Evolutionary conservation across 2,797 vertebrate species (phyloP).

Genomic region (Acropternis orthonyx): DNA sequence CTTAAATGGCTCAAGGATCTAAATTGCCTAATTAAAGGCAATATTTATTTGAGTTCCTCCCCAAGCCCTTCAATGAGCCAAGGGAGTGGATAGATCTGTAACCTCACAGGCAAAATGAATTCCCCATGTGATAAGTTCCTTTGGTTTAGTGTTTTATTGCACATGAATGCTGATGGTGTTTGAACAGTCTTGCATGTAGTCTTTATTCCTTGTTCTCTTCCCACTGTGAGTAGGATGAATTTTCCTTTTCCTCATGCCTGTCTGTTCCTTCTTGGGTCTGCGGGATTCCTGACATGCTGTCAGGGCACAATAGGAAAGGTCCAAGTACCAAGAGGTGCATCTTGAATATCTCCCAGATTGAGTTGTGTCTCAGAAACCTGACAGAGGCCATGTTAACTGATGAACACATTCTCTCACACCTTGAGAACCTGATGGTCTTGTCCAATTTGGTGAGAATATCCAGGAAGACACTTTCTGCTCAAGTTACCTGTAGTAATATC

Average conservation of each 20-base stretch:
- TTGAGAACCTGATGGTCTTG: background rate
- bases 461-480: background rate
- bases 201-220: background rate
- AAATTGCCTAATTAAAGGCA: background rate
- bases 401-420: too few species aligned
- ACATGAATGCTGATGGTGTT: fast-evolving
- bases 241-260: background rate
- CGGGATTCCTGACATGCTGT: background rate
- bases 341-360: background rate
- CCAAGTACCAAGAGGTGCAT: too few species aligned
- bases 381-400: background rate
- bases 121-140: background rate
- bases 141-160: background rate
- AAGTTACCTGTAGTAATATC: background rate
- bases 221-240: background rate
- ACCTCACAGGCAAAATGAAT: background rate
- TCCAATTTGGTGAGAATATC: background rate
- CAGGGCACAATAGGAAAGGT: background rate
- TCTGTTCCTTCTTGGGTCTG: background rate
- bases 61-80: background rate
- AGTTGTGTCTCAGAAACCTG: background rate
- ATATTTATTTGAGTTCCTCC: background rate
- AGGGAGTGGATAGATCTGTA: background rate
- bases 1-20: background rate
- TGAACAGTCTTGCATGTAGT: fast-evolving